These are phyloP conservation scores for Diaperis boleti DNA, from an alignment of 2,888 invertebrate genomes.

Conservation along the genomic window DNA sequence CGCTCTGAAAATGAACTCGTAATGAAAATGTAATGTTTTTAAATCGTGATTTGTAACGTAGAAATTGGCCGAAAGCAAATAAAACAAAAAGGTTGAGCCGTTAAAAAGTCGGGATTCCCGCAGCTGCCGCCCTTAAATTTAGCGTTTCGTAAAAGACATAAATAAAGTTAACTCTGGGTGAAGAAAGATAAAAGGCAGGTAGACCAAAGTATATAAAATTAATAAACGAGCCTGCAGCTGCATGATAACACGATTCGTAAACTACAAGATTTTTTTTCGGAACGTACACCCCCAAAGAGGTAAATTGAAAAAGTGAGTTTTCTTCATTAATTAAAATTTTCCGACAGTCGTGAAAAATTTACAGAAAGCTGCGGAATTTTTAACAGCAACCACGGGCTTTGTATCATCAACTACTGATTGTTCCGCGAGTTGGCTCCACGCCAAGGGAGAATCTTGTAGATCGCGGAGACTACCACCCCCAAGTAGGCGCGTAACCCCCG, in stretches of 20 bases:
- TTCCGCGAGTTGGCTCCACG: constrained; percentile 5
- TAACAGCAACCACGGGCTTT: constrained; percentile 5
- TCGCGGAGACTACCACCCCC: neutral
- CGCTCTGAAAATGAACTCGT: neutral
- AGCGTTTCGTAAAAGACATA: neutral
- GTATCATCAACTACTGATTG: constrained; percentile 25
- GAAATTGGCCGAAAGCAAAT: neutral
- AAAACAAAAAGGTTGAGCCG: neutral
- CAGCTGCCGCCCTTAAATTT: neutral
- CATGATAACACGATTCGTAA: no score
- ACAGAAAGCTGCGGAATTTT: neutral
- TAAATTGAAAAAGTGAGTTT: no score
- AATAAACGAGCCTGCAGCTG: neutral
- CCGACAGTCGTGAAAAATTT: neutral
- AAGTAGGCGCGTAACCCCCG: no score
- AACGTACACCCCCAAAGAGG: no score
- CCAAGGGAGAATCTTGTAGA: constrained; percentile 28
- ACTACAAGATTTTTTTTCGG: no score
- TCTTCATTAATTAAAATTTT: neutral
- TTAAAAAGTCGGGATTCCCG: neutral
- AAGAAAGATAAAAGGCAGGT: neutral
- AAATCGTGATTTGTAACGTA: neutral
- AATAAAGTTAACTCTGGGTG: neutral
- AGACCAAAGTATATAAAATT: neutral
- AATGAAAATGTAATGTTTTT: neutral